phyloP scores from a whole-genome alignment of 2,797 vertebrate species.

The Cheracebus regulus region DNA sequence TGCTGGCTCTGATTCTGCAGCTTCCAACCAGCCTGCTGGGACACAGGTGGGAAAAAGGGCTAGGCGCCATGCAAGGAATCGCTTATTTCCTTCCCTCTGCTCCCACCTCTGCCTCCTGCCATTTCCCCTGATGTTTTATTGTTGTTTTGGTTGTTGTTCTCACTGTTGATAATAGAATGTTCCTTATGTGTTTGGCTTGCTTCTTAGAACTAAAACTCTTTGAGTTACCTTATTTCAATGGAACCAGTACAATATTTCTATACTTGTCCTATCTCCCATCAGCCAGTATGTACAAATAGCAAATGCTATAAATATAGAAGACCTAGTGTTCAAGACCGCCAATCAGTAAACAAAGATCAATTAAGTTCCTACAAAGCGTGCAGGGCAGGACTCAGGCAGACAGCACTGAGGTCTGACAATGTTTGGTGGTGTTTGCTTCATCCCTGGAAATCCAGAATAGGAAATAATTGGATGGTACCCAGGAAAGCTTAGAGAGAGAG shows the following conservation, averaged over 20 bases:
- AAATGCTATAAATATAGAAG: neutral
- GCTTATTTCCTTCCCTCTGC: neutral
- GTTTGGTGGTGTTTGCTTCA: neutral
- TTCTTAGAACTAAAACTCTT: conserved; percentile 40
- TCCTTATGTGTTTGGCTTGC: neutral
- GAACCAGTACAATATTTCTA: neutral
- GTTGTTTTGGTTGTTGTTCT: neutral
- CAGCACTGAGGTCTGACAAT: neutral
- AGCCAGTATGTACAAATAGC: neutral
- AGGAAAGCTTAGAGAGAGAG: neutral
- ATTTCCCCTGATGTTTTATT: neutral
- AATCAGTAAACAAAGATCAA: neutral
- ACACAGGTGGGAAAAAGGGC: neutral
- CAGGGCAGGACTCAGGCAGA: accelerated
- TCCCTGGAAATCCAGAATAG: neutral
- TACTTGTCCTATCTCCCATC: neutral
- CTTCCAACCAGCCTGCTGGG: neutral
- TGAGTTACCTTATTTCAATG: conserved; percentile 10
- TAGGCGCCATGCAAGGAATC: accelerated
- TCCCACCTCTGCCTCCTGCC: neutral
- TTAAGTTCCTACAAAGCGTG: neutral
- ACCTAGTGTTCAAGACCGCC: neutral
- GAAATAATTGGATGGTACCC: neutral
- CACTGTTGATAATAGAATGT: neutral
- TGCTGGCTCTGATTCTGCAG: neutral